Evolutionary conservation across 2,888 invertebrate species (phyloP), one percentile per base, ranked within the genome.

Genomic region (Gonocerus acuteangulatus): DNA sequence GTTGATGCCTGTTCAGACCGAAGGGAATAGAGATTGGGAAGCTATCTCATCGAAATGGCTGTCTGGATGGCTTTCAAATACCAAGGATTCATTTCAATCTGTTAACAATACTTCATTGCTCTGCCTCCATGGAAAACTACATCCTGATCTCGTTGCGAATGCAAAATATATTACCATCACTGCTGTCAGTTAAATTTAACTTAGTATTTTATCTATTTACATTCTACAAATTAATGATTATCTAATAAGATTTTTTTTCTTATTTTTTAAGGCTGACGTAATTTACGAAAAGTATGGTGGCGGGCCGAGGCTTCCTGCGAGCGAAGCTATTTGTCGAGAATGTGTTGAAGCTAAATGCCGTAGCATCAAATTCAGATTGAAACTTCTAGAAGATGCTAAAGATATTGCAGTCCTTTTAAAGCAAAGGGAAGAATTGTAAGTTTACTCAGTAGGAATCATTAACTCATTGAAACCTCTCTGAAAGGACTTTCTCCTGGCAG

Each of bases 31-130:
- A 2, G 70, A 72, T 23, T 76, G 72, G 66, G 78, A 80, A 66
- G 80, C 79, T 74, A 71, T 82, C 22, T 73, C 78, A 7, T 74
- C 73, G 2, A 75, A 75, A 19, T 82, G 81, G 81, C 67, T 82
- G 9, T 72, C 70, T 1, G 75, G 77, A 59, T 81, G 80, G 80
- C 67, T 81, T 44, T 59, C 63, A 1, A 65, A 63, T 21, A 65
- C 67, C 16, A 61, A 65, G 36, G 69, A 71, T 6, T 71, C 69
- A 34, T 71, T 77, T 3, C 69, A 74, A 15, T 72, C 75, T 7
- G 74, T 81, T 15, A 75, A 78, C 64, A 78, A 78, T 68, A 69
- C 72, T 2, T 67, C 67, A 4, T 70, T 77, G 13, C 67, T 76
- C 15, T 82, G 82, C 69, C 67, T 71, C 3, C 79, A 80, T 67